phyloP scores from a whole-genome alignment of 2,113 vertebrate genomes.

The Nettapus auritus region DNA sequence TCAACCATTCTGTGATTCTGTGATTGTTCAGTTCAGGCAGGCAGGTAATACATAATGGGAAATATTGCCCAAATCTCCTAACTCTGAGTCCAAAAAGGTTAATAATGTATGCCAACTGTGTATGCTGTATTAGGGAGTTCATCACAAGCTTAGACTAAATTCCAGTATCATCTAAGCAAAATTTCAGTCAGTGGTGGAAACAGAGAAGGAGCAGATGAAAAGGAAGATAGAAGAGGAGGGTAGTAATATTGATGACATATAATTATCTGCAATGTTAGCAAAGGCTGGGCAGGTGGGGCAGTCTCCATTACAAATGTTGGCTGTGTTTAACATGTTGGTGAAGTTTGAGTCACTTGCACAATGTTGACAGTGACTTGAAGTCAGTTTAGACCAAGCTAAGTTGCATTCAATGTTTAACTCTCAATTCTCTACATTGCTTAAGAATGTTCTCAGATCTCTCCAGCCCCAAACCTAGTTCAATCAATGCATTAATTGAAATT shows the following conservation, averaged over 20 bases:
- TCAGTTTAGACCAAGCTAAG: neutral
- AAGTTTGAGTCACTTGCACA: constrained; percentile 9
- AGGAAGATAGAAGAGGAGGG: constrained; percentile 26
- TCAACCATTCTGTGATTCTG: neutral
- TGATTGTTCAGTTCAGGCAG: neutral
- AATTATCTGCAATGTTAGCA: constrained; percentile 54
- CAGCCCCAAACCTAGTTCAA: neutral
- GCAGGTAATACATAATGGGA: neutral
- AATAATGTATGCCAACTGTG: neutral
- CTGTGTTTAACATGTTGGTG: constrained; percentile 39
- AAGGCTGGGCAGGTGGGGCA: constrained; percentile 46
- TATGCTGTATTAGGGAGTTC: neutral
- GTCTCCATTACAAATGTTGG: constrained; percentile 57
- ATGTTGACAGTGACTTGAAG: neutral
- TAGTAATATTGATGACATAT: constrained; percentile 37
- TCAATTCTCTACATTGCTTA: constrained; percentile 26
- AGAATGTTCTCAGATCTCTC: constrained; percentile 43
- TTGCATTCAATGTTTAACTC: neutral
- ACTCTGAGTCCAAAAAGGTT: neutral
- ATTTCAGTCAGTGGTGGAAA: constrained; percentile 21
- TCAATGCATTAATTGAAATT: neutral
- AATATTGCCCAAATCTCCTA: neutral
- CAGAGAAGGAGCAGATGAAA: constrained; percentile 35
- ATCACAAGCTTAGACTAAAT: constrained; percentile 14
- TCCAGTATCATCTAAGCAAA: constrained; percentile 14